A percentile compares a stretch with the other conserved stretches of the same genome.
Evolutionary conservation across 2,888 invertebrate species (phyloP).

Genomic region (Drosophila dives): DNA sequence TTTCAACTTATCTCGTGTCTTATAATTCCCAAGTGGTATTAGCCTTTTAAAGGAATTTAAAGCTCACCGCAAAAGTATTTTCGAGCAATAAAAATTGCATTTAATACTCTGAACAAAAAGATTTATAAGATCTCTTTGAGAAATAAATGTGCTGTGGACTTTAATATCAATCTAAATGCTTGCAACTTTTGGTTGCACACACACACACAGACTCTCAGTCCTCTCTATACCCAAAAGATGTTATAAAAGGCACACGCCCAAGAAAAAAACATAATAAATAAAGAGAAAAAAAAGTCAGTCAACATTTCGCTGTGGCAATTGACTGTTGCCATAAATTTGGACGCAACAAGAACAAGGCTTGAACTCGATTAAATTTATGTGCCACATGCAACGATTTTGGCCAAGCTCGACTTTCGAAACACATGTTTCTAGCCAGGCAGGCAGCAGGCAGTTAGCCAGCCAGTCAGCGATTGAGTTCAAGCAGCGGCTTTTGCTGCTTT

Average conservation of each 20-base stretch:
- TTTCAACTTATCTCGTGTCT: neutral
- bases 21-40: neutral
- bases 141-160: neutral
- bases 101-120: neutral
- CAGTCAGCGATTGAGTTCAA: constrained; percentile 9
- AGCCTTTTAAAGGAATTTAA: neutral
- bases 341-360: constrained; percentile 56
- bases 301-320: constrained; percentile 49
- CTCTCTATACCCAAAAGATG: constrained; percentile 47
- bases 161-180: constrained; percentile 12
- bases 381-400: constrained; percentile 72
- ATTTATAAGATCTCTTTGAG: constrained; percentile 2
- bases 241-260: constrained; percentile 71
- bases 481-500: constrained; percentile 69
- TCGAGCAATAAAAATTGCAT: neutral
- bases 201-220: neutral
- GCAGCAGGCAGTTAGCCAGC: neutral
- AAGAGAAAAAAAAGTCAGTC: constrained; percentile 20
- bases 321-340: constrained; percentile 72
- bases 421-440: constrained; percentile 14
- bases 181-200: constrained; percentile 29
- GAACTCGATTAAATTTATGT: constrained; percentile 78
- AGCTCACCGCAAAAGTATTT: constrained; percentile 1
- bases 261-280: constrained; percentile 7
- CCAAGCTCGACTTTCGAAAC: constrained; percentile 56